A percentile compares a stretch with the other conserved stretches of the same genome.
phyloP scores from a whole-genome alignment of 2,113 vertebrate species.

The Cebus imitator region DNA sequence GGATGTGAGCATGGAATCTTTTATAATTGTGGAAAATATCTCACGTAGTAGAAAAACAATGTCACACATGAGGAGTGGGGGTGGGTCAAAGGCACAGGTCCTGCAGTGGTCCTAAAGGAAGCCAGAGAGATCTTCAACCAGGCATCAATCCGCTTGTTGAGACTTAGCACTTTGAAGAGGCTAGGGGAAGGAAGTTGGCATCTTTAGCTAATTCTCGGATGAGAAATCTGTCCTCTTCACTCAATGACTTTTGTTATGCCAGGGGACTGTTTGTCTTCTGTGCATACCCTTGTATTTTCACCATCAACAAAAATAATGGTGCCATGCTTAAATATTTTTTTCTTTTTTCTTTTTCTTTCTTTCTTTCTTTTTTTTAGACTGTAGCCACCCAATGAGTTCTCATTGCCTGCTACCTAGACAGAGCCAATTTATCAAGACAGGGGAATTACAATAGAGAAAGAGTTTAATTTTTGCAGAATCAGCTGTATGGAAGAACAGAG shows the following conservation, averaged over 20 bases:
- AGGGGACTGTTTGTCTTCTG: neutral
- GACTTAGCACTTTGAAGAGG: neutral
- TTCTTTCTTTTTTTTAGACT: too few species aligned
- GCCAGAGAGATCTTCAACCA: neutral
- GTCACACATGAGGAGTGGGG: neutral
- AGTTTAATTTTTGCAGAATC: too few species aligned
- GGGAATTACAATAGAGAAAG: too few species aligned
- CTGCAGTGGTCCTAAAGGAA: neutral
- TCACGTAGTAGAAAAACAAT: neutral
- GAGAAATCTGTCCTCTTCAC: neutral
- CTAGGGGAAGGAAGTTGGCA: neutral
- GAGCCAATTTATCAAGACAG: too few species aligned
- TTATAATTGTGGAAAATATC: neutral
- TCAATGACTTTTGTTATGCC: neutral
- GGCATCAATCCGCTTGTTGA: neutral
- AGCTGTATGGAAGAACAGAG: too few species aligned
- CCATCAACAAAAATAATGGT: too few species aligned
- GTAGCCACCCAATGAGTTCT: too few species aligned
- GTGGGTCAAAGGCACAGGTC: neutral
- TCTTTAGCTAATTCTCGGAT: neutral
- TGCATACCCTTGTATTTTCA: neutral
- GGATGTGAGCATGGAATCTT: neutral
- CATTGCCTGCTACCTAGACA: too few species aligned
- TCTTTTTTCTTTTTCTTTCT: fast-evolving
- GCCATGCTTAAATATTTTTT: too few species aligned